Percentiles rank a stretch among this genome's conserved stretches.
phyloP scores from a whole-genome alignment of 37 sponge, comb jelly and placozoan species.

The Hexactinellida sp. region DNA sequence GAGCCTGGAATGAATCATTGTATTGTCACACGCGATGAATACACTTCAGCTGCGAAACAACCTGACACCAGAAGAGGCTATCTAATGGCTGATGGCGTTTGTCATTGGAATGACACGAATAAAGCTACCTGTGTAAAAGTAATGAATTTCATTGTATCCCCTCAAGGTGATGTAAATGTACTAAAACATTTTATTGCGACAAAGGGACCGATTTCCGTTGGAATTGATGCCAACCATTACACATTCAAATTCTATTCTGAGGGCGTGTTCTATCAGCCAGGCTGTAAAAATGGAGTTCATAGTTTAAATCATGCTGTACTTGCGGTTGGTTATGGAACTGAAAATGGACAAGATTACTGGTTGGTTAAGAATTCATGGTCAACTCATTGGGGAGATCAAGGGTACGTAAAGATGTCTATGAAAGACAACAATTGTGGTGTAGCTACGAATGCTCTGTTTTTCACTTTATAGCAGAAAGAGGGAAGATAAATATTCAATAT shows the following conservation, averaged over 20 bases:
- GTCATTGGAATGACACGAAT: background rate
- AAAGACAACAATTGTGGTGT: constrained; percentile 96
- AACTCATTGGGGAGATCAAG: constrained; percentile 90
- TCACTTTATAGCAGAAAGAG: too few relatives aligned
- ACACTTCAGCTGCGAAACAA: background rate
- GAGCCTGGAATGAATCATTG: background rate
- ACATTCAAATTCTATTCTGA: constrained; percentile 73
- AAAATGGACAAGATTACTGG: constrained; percentile 42
- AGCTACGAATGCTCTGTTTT: constrained; percentile 61
- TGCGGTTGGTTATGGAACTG: constrained; percentile 86
- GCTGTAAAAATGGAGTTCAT: constrained; percentile 53
- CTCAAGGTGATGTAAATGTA: constrained; percentile 27
- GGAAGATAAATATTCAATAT: too few relatives aligned
- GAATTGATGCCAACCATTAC: constrained; percentile 76
- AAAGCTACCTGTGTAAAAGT: background rate
- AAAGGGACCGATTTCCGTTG: constrained; percentile 77
- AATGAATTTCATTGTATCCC: background rate
- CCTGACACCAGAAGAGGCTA: background rate
- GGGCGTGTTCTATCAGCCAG: constrained; percentile 81
- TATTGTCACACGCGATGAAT: background rate
- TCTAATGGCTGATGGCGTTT: background rate
- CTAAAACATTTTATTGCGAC: constrained; percentile 37
- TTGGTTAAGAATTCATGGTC: constrained; percentile 97
- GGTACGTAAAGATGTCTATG: constrained; percentile 75
- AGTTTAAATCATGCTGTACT: constrained; percentile 86